Conservation (phyloP, 2,113 vertebrate genomes). For the Anser brachyrhynchus region DNA sequence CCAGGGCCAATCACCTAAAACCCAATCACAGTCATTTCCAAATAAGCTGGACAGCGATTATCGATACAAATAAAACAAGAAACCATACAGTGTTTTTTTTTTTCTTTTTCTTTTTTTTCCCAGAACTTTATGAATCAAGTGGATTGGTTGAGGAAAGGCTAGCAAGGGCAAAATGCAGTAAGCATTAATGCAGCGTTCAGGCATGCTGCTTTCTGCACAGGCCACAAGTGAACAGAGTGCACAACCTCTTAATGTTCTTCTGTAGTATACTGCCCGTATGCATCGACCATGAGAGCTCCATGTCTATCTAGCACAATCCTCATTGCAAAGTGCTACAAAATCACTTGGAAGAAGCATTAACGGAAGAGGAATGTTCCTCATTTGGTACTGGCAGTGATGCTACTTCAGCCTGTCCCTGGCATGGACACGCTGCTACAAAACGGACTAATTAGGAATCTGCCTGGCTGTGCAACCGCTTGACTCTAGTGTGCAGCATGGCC, state of each 20-base stretch:
- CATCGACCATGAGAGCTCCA: neutral
- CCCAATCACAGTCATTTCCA: neutral
- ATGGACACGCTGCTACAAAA: neutral
- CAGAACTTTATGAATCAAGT: neutral
- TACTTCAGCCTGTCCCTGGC: too few species aligned
- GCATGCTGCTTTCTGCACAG: neutral
- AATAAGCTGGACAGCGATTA: neutral
- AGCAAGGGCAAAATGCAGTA: neutral
- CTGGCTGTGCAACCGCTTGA: neutral
- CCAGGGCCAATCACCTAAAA: neutral
- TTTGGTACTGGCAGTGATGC: neutral
- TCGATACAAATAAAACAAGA: neutral
- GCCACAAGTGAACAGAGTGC: neutral
- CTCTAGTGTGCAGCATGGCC: too few species aligned
- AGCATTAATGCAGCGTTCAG: neutral
- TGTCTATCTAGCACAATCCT: neutral
- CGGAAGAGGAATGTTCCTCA: neutral
- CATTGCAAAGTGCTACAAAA: neutral
- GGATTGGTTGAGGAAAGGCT: neutral
- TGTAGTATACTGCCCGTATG: neutral
- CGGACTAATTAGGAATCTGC: neutral
- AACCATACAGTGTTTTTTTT: neutral
- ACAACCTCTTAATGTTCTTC: neutral
- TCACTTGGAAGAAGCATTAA: neutral
- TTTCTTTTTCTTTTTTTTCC: too few species aligned